Percentiles rank a stretch among this genome's conserved stretches.
These are phyloP conservation scores for Machimus rusticus DNA, from an alignment of 2,888 invertebrate species.

Conservation along the genomic window DNA sequence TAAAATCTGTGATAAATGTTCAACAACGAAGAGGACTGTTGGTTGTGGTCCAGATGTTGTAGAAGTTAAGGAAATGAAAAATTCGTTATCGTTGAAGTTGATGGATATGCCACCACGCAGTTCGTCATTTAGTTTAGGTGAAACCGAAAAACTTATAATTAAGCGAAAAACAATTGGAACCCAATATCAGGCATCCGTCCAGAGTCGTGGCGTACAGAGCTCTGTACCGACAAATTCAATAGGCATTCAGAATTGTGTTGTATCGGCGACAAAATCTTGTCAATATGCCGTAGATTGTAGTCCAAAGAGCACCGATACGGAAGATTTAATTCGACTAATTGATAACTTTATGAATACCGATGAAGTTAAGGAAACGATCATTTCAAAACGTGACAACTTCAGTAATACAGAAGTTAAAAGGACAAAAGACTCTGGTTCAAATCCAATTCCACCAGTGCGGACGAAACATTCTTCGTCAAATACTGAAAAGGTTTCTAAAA, in stretches of 20 bases:
- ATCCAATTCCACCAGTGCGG: conserved; percentile 51
- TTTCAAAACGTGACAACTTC: conserved; percentile 5
- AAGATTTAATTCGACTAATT: conserved; percentile 55
- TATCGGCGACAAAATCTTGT: conserved; percentile 51
- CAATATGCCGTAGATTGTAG: conserved; percentile 53
- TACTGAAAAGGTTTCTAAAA: conserved; percentile 60
- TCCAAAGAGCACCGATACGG: conserved; percentile 62
- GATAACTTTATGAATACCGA: conserved; percentile 54
- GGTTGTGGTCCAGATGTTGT: conserved; percentile 66
- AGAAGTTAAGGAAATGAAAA: conserved; percentile 46
- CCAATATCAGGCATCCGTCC: conserved; percentile 51
- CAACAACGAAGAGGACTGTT: conserved; percentile 64
- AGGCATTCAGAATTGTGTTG: conserved; percentile 54
- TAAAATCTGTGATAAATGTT: conserved; percentile 66
- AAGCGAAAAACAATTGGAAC: conserved; percentile 57
- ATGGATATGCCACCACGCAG: conserved; percentile 65
- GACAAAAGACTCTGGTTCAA: conserved; percentile 52
- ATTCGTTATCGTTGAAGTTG: conserved; percentile 62
- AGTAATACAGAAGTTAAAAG: conserved; percentile 49
- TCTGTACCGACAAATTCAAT: conserved; percentile 51
- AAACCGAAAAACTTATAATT: conserved; percentile 63
- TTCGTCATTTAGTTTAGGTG: conserved; percentile 69
- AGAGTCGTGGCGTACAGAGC: conserved; percentile 39
- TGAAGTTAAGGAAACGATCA: conserved; percentile 44
- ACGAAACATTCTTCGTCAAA: conserved; percentile 56